phyloP scores from a whole-genome alignment of 2,888 invertebrate genomes.

The Aphidoletes aphidimyza region DNA sequence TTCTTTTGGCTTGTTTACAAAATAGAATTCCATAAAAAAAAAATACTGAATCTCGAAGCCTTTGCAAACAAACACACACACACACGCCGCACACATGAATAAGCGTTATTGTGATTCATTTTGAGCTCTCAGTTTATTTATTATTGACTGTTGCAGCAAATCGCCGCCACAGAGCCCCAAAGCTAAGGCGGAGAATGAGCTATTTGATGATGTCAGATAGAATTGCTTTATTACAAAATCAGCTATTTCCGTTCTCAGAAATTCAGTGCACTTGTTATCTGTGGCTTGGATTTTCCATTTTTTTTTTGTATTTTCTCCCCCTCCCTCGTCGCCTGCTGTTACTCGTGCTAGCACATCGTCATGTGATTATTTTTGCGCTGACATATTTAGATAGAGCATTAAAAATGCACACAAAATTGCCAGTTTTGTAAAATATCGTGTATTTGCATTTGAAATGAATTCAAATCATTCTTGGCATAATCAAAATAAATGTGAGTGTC shows the following conservation, averaged over 20 bases:
- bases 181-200: neutral
- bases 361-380: neutral
- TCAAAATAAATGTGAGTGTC: neutral
- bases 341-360: neutral
- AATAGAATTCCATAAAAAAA: conserved; percentile 4
- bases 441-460: neutral
- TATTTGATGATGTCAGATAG: conserved; percentile 29
- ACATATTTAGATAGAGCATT: conserved; percentile 4
- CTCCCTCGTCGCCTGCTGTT: no score
- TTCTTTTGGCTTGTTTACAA: neutral
- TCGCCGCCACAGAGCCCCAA: neutral
- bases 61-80: no score
- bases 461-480: conserved; percentile 17
- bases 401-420: neutral
- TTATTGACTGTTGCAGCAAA: neutral
- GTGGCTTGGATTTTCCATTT: neutral
- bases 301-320: neutral
- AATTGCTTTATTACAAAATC: conserved; percentile 4
- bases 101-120: conserved; percentile 5
- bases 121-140: neutral
- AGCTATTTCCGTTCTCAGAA: conserved; percentile 20
- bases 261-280: conserved; percentile 16
- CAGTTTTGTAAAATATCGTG: neutral
- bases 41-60: no score
- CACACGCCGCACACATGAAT: no score